Conservation (phyloP, 2,113 vertebrate genomes). For the Echinops telfairi region DNA sequence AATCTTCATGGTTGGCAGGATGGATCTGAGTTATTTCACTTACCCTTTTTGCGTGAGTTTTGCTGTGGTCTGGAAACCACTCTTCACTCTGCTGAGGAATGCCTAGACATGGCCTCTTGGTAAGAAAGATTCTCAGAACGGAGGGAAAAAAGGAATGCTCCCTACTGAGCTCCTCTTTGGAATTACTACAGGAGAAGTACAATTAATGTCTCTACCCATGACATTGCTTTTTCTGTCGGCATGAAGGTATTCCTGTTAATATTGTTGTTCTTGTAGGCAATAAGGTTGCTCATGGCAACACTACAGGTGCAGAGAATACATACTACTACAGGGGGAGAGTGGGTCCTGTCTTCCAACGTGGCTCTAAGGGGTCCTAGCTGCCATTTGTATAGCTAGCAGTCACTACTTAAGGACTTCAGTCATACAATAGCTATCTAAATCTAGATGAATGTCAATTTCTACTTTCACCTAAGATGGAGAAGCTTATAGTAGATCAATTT, state of each 20-base stretch:
- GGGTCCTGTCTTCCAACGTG: not conserved
- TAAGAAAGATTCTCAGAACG: not conserved
- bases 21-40: not conserved
- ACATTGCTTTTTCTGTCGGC: not conserved
- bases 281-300: not conserved
- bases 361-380: not conserved
- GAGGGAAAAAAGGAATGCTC: constrained; percentile 39
- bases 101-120: not conserved
- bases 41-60: constrained; percentile 55
- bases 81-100: not conserved
- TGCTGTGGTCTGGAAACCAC: not conserved
- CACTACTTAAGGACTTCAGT: too few relatives aligned
- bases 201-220: not conserved
- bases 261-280: not conserved
- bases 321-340: not conserved
- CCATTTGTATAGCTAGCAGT: not conserved
- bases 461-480: not conserved
- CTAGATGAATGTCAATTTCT: constrained; percentile 25
- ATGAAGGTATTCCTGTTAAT: constrained; percentile 3
- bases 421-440: not conserved
- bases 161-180: not conserved
- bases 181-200: not conserved
- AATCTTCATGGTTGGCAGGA: constrained; percentile 47
- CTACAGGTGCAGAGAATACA: not conserved
- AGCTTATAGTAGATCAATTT: not conserved